Percentiles rank a stretch among this genome's conserved stretches.
These are phyloP conservation scores for Torymus aiolomorphi DNA, from an alignment of 2,888 invertebrate genomes.

Conservation along the genomic window DNA sequence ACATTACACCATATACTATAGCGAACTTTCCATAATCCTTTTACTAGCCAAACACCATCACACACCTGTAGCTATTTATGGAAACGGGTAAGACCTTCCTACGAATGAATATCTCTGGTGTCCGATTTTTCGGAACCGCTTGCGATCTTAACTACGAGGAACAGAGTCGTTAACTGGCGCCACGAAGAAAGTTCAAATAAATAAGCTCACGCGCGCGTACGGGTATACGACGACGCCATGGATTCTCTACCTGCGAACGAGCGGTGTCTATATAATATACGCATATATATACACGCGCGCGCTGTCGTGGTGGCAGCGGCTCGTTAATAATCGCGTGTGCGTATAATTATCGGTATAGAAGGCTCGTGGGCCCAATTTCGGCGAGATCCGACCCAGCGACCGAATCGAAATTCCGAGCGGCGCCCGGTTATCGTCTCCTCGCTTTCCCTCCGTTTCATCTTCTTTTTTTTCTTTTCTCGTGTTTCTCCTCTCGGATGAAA, in stretches of 20 bases:
- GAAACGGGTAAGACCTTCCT: too few species aligned
- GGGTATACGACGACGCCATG: too few species aligned
- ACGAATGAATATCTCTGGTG: too few species aligned
- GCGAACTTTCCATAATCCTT: too few species aligned
- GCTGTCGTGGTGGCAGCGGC: neutral
- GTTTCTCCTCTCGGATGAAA: neutral
- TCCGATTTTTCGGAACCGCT: too few species aligned
- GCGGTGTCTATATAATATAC: too few species aligned
- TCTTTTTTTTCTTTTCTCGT: conserved; percentile 1
- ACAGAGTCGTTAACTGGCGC: neutral
- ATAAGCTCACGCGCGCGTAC: neutral
- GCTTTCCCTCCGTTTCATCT: neutral
- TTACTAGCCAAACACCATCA: too few species aligned
- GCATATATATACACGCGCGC: neutral
- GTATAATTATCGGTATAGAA: conserved; percentile 36
- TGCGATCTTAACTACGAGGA: neutral
- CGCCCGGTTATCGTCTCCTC: neutral
- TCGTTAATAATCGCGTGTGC: conserved; percentile 35
- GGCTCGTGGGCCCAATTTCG: neutral
- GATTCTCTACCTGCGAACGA: too few species aligned
- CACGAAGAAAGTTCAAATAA: conserved; percentile 23
- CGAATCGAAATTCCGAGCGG: neutral
- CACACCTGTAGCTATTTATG: too few species aligned
- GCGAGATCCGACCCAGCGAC: neutral
- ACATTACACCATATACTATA: too few species aligned